These are phyloP conservation scores for Numenius arquata DNA, from an alignment of 2,113 vertebrate species.

Conservation along the genomic window DNA sequence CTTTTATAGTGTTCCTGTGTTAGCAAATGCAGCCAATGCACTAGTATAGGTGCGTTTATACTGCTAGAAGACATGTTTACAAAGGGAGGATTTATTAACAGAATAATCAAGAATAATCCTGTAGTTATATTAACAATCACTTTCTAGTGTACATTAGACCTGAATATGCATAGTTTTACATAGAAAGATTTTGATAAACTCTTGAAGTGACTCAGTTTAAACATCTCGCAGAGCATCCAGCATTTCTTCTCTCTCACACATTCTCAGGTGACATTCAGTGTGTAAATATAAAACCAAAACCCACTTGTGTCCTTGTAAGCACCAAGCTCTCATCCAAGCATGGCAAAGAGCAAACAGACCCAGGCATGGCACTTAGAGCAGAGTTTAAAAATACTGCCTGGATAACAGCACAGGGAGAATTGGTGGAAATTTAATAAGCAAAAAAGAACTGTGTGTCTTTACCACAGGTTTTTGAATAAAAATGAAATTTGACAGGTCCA, in stretches of 20 bases:
- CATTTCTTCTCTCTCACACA: background rate
- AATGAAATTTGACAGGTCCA: constrained; percentile 65
- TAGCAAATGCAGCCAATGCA: background rate
- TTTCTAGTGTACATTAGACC: background rate
- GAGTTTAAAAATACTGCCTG: background rate
- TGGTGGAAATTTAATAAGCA: constrained; percentile 35
- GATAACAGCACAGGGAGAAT: background rate
- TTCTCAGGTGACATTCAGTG: background rate
- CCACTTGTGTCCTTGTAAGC: background rate
- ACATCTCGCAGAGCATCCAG: background rate
- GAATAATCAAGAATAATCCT: background rate
- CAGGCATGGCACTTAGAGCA: background rate
- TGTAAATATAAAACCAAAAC: background rate
- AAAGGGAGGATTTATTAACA: background rate
- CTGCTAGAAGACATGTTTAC: background rate
- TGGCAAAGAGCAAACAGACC: background rate
- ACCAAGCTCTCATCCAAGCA: background rate
- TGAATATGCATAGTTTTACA: background rate
- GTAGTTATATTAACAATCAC: background rate
- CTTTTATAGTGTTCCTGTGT: background rate
- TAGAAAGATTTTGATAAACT: background rate
- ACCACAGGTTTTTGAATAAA: constrained; percentile 56
- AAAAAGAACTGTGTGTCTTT: constrained; percentile 19
- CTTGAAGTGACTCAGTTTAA: background rate
- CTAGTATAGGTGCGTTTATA: background rate